Evolutionary conservation across 2,113 vertebrate genomes (phyloP).

Genomic region (Rhipidura dahli): DNA sequence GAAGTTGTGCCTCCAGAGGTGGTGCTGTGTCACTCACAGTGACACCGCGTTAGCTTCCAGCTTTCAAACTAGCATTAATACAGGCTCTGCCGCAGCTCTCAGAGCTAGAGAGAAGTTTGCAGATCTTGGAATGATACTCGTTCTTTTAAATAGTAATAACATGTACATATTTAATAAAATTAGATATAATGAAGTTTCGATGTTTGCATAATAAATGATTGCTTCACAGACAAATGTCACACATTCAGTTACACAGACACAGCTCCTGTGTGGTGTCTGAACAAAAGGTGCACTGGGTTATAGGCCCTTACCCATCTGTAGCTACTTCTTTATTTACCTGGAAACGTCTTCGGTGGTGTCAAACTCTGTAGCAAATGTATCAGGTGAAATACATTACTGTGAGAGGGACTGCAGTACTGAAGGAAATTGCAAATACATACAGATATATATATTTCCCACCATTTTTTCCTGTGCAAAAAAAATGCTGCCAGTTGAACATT

Average conservation of each 20-base stretch:
- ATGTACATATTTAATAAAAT: conserved; percentile 72
- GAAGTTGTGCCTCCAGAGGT: conserved; percentile 49
- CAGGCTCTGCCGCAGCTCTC: conserved; percentile 67
- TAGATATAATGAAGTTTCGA: conserved; percentile 6
- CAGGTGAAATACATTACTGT: background rate
- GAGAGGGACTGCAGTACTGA: background rate
- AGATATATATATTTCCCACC: background rate
- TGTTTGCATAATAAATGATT: conserved; percentile 48
- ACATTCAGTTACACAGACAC: background rate
- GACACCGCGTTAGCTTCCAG: conserved; percentile 51
- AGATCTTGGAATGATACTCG: conserved; percentile 52
- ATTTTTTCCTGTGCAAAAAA: background rate
- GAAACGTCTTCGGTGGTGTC: background rate
- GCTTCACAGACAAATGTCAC: background rate
- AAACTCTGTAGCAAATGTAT: background rate
- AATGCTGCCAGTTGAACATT: background rate
- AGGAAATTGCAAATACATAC: background rate
- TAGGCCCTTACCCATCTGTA: background rate
- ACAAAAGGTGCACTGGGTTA: background rate
- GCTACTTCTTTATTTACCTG: background rate
- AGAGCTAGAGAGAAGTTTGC: conserved; percentile 65
- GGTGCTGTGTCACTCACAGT: conserved; percentile 38
- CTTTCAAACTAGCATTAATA: conserved; percentile 73
- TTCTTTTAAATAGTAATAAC: conserved; percentile 63
- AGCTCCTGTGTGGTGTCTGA: background rate